These are phyloP conservation scores for Recurvirostra avosetta DNA, from an alignment of 2,113 vertebrate species.

Conservation along the genomic window DNA sequence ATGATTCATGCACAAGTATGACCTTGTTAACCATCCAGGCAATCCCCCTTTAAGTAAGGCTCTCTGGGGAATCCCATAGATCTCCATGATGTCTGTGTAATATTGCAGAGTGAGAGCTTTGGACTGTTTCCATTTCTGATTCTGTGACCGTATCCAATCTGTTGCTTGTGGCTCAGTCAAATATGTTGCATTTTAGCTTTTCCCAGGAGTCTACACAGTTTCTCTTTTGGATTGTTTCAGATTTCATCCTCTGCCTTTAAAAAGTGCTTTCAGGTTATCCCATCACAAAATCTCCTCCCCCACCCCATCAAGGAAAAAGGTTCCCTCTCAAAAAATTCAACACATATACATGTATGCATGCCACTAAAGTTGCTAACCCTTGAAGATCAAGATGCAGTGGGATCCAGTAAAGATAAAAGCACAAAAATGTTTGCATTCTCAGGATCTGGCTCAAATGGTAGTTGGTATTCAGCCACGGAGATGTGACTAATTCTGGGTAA, in stretches of 20 bases:
- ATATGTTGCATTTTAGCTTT: background rate
- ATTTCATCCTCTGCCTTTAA: background rate
- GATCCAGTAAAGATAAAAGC: background rate
- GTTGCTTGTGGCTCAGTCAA: background rate
- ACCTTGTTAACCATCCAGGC: background rate
- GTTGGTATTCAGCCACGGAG: background rate
- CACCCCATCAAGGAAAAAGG: background rate
- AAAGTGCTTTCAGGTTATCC: background rate
- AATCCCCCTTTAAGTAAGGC: background rate
- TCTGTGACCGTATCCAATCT: background rate
- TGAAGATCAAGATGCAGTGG: background rate
- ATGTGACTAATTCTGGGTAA: background rate
- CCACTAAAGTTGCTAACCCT: background rate
- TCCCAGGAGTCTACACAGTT: background rate
- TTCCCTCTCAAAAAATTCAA: background rate
- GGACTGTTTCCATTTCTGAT: slow-evolving; percentile 6
- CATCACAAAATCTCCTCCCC: background rate
- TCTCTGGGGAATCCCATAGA: background rate
- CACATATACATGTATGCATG: background rate
- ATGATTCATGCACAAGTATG: background rate
- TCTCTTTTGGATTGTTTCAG: background rate
- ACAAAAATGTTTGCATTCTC: background rate
- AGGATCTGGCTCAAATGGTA: background rate
- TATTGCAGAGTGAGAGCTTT: background rate
- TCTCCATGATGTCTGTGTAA: background rate